phyloP scores from a whole-genome alignment of 2,113 vertebrate genomes.

The Orientallactaga bullata region DNA sequence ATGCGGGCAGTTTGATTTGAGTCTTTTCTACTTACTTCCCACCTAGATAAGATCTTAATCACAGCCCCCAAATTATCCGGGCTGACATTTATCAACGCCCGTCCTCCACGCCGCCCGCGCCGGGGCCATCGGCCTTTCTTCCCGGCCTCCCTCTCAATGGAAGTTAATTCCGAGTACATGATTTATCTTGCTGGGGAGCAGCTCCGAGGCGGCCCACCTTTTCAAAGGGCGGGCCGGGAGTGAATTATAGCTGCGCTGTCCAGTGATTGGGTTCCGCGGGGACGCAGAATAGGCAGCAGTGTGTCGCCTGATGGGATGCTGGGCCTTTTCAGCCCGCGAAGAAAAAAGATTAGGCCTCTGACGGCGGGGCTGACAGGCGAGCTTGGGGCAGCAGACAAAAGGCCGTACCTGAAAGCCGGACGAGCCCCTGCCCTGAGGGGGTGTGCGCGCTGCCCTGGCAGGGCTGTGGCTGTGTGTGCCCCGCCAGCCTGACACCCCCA shows the following conservation, averaged over 20 bases:
- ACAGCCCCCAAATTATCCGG: constrained; percentile 92
- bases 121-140: constrained; percentile 88
- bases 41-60: constrained; percentile 96
- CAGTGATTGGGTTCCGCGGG: constrained; percentile 95
- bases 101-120: constrained; percentile 85
- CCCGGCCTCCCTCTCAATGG: constrained; percentile 91
- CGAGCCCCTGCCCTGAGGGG: constrained; percentile 59
- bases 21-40: constrained; percentile 92
- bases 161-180: constrained; percentile 95
- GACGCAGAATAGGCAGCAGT: constrained; percentile 92
- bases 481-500: background rate
- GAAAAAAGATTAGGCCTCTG: constrained; percentile 93
- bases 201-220: constrained; percentile 91
- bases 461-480: background rate
- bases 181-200: constrained; percentile 93
- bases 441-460: background rate
- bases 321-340: constrained; percentile 90
- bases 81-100: constrained; percentile 92
- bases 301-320: constrained; percentile 90
- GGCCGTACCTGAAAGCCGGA: constrained; percentile 92
- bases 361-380: constrained; percentile 89
- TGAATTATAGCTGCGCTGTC: constrained; percentile 94
- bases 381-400: constrained; percentile 92
- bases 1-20: constrained; percentile 87
- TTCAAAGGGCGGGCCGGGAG: constrained; percentile 92